A percentile compares a stretch with the other conserved stretches of the same genome.
Evolutionary conservation across 2,113 vertebrate genomes (phyloP).

Genomic region (Trichechus manatus): DNA sequence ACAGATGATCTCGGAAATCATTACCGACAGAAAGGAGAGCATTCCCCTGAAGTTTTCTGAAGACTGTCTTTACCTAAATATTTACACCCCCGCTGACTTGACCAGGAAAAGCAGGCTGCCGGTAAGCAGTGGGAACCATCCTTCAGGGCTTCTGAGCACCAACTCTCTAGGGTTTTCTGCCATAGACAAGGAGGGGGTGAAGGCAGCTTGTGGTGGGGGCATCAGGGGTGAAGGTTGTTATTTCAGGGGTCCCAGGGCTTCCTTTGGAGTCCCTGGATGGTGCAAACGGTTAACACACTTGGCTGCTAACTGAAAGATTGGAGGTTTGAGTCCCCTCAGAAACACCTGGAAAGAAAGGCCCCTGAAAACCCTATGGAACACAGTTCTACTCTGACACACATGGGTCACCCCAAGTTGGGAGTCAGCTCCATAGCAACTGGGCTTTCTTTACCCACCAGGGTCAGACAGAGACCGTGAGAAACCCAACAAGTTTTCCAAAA

Average conservation of each 20-base stretch:
- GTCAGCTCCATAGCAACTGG: neutral
- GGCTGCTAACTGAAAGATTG: neutral
- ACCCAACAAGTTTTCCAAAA: no score
- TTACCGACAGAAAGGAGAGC: constrained; percentile 19
- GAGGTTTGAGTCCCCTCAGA: neutral
- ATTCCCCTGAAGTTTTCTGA: constrained; percentile 78
- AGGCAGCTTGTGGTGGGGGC: fast-evolving
- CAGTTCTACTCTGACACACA: neutral
- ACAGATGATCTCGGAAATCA: neutral
- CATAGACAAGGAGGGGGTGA: fast-evolving
- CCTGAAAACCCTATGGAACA: neutral
- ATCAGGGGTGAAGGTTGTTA: fast-evolving
- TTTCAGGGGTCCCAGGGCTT: neutral
- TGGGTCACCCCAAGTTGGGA: neutral
- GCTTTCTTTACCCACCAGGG: neutral
- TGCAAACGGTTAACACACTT: neutral
- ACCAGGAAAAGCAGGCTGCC: constrained; percentile 82
- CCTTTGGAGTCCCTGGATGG: no score
- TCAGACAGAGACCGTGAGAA: neutral
- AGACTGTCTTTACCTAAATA: constrained; percentile 92
- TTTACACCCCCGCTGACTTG: constrained; percentile 89
- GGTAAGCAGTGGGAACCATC: constrained; percentile 88
- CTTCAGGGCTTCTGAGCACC: neutral
- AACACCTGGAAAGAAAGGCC: neutral
- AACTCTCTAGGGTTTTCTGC: fast-evolving